These are phyloP conservation scores for Diphyllodes magnificus DNA, from an alignment of 2,113 vertebrate species.

Conservation along the genomic window DNA sequence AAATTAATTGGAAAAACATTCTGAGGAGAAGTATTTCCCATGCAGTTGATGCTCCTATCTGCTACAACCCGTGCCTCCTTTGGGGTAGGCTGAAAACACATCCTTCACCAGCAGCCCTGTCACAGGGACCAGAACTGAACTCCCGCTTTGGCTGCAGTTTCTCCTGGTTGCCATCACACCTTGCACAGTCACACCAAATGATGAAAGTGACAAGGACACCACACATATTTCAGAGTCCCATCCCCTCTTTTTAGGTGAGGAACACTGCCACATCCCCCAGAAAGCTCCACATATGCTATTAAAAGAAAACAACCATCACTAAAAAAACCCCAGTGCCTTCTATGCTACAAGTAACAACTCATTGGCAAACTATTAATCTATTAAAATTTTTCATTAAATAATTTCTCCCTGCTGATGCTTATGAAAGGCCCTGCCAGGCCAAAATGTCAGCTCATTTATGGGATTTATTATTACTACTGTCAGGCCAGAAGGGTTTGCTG, in stretches of 20 bases:
- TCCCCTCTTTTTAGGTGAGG: not conserved
- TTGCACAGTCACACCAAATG: not conserved
- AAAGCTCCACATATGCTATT: not conserved
- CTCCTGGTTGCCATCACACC: not conserved
- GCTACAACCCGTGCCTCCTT: not conserved
- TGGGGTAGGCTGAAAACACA: not conserved
- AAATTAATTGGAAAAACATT: not conserved
- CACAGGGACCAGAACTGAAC: not conserved
- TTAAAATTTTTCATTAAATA: slow-evolving; percentile 39
- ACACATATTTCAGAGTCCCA: not conserved
- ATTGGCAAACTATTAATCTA: not conserved
- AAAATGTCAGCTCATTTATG: not conserved
- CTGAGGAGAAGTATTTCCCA: not conserved
- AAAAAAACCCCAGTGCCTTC: not conserved
- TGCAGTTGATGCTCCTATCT: not conserved
- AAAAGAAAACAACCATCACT: not conserved
- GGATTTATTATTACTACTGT: slow-evolving; percentile 36
- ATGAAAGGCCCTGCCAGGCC: not conserved
- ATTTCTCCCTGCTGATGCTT: not conserved
- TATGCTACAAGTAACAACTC: not conserved
- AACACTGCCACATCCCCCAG: not conserved
- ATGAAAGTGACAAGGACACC: not conserved
- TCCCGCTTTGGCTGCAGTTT: not conserved
- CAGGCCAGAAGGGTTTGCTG: slow-evolving; percentile 15
- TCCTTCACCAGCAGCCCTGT: fast-evolving